Base-by-base conservation (phyloP, 2,888 invertebrate species). In the Polyploca ridens region DNA sequence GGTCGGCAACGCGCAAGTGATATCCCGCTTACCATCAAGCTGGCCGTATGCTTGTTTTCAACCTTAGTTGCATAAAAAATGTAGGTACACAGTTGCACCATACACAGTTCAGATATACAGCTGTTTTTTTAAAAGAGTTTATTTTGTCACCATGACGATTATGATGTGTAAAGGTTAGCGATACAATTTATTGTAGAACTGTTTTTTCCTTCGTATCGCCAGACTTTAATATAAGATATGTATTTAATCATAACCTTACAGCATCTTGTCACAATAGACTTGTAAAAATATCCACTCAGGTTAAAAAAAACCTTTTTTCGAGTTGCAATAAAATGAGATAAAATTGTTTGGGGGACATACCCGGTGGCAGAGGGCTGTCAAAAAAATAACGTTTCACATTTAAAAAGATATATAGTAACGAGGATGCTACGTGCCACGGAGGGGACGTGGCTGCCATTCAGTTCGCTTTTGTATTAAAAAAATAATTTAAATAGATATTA, bases 381-480 rank as follows among this genome's bases (percentile, higher is more conserved):
- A 84, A 91, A 91, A 90, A 91, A 91, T 91, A 90, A 86, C 89
- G 81, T 82, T 84, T 83, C 86, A 84, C 87, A 86, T 91, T 91
- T 89, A 90, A 90, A 90, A 87, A 90, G 90, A 91, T 88, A 89
- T 89, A 90, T 86, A 85, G 86, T 87, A 84, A 84, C 83, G 85
- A 83, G 81, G 74, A 70, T 74, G 85, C 73, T 87, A 89, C 90
- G 91, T 90, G 89, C 78, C 78, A 0, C 46, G 67, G 62, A 66
- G 54, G 66, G 70, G 13, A 46, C 61, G 54, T 54, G 49, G 49
- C 49, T 16, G 49, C 54, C 54, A 10, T 16, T 54, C 54, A 19
- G 5, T 54, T 19, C 3, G 54, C 54, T 54, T 54, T 54, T 54
- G 54, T 19, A 54, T 54, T 54, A 54, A 54, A 54, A 19, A n/a